Evolutionary conservation across 2,888 invertebrate genomes (phyloP), one percentile per base, ranked within the genome.

Genomic region (Pristionchus maxplancki): DNA sequence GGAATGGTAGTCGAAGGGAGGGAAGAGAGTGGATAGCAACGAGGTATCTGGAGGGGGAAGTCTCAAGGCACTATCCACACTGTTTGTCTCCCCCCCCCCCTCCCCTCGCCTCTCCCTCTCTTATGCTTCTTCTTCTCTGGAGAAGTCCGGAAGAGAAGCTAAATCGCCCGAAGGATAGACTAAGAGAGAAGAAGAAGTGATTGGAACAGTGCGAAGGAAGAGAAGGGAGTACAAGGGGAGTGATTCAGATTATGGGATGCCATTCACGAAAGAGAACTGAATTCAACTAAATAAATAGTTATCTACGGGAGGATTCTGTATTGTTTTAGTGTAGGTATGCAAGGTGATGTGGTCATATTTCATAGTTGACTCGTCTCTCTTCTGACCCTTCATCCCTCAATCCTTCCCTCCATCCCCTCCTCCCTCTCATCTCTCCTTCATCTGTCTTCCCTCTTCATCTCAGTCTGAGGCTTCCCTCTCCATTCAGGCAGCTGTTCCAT

Each of bases 101-200:
- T 87, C 86, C n/a, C 62, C 17, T 44, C 31, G 71, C 31, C 44
- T 24, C 86, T 71, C 85, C 44, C 62, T 86, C 71, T 67, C 48
- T 28, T 50, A 20, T 31, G 20, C 50, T 44, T 71, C 24, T 24
- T 64, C 17, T n/a, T 62, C 86, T 48, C 67, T 48, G 53, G 58
- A 34, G 37, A 37, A 40, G 48, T 58, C 62, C 34, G 84, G 48
- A 84, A 62, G 84, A 62, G 58, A 58, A 84, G 84, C 44, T 40
- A 84, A 84, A 34, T 48, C 81, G 81, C 50, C 50, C 50, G 81
- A 50, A 67, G 64, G 50, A 58, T 40, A 24, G 53, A 34, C 28
- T 34, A 24, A 64, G 85, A 85, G 86, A 58, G 67, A 71, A 67
- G 86, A 67, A 83, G 84, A 83, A 84, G 40, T 48, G 84, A 82